Percentiles rank a stretch among this genome's conserved stretches.
These are phyloP conservation scores for Poeciliopsis occidentalis DNA, from an alignment of 2,113 vertebrate genomes.

Conservation along the genomic window DNA sequence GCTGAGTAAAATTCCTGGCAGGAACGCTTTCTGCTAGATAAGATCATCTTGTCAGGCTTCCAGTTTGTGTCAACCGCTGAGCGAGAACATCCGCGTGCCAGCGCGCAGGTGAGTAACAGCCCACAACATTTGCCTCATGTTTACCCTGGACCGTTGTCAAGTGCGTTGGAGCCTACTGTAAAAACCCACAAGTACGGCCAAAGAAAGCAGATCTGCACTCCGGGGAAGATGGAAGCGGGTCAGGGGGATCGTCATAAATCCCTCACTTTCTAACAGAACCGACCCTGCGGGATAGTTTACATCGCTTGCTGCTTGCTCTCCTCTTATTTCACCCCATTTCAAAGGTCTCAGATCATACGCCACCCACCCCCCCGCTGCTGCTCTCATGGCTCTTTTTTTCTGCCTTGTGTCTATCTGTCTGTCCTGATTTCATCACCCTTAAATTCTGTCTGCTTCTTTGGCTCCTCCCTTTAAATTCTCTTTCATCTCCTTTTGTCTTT, in stretches of 20 bases:
- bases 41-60: background rate
- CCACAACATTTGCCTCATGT: conserved; percentile 28
- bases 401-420: conserved; percentile 65
- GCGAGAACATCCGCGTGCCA: background rate
- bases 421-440: conserved; percentile 41
- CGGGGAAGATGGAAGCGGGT: conserved; percentile 27
- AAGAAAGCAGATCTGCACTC: conserved; percentile 17
- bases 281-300: conserved; percentile 71
- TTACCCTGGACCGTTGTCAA: conserved; percentile 23
- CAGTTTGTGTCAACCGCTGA: background rate
- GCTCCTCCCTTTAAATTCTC: conserved; percentile 26
- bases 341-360: conserved; percentile 40
- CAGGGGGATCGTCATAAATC: conserved; percentile 65
- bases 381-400: conserved; percentile 46
- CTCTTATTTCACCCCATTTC: conserved; percentile 64
- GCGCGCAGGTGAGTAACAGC: conserved; percentile 3
- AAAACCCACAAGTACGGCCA: conserved; percentile 31
- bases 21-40: background rate
- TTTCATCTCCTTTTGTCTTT: conserved; percentile 68
- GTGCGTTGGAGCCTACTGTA: conserved; percentile 27
- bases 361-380: conserved; percentile 16
- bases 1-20: background rate
- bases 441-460: conserved; percentile 50
- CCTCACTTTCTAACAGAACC: conserved; percentile 42
- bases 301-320: conserved; percentile 48